Conservation (phyloP, 2,113 vertebrate species). For the Ophiodon elongatus region DNA sequence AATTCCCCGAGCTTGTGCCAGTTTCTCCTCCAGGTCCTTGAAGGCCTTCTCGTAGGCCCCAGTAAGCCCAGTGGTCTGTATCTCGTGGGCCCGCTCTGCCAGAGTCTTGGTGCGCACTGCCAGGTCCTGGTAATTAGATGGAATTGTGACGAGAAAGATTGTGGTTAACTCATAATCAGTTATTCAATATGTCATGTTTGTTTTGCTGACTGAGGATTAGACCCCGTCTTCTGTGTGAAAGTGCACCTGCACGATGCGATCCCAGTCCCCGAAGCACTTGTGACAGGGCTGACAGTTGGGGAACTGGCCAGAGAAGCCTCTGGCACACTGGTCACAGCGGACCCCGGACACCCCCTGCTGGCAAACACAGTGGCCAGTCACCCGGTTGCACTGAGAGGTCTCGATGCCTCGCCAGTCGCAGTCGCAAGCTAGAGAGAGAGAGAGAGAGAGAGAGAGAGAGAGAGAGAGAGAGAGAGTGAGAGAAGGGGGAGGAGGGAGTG, state of each 20-base stretch:
- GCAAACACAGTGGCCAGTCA: slow-evolving; percentile 93
- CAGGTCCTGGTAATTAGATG: slow-evolving; percentile 84
- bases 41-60: slow-evolving; percentile 90
- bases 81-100: slow-evolving; percentile 84
- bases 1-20: slow-evolving; percentile 86
- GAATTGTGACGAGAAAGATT: neutral
- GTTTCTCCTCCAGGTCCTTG: slow-evolving; percentile 87
- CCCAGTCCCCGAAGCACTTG: slow-evolving; percentile 97
- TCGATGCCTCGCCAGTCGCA: slow-evolving; percentile 92
- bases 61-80: slow-evolving; percentile 90
- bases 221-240: neutral
- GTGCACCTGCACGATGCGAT: slow-evolving; percentile 90
- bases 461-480: neutral
- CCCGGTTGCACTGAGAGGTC: slow-evolving; percentile 90
- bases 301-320: slow-evolving; percentile 93
- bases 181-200: neutral
- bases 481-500: neutral
- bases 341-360: slow-evolving; percentile 92
- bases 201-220: neutral
- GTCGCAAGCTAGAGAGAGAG: slow-evolving; percentile 89
- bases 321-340: slow-evolving; percentile 96
- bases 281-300: slow-evolving; percentile 95
- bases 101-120: slow-evolving; percentile 86
- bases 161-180: neutral
- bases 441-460: neutral